Base-by-base conservation (phyloP, 1,140 invertebrate genomes). In the Onthophagus taurus region DNA sequence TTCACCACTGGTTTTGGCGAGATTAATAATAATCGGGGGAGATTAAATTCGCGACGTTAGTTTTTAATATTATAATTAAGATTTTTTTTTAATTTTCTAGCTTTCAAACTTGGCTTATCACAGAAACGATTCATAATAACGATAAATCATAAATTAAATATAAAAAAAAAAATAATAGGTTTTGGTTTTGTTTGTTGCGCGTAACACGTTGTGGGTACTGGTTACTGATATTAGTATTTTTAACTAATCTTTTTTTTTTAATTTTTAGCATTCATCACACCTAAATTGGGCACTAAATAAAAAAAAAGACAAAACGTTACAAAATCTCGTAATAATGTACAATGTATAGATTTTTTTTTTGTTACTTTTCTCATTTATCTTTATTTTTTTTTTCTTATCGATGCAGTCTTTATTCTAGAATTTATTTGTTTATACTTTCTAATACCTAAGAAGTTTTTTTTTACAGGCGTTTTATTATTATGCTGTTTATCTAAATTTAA, bases 331-430 rank as follows among this genome's bases (percentile, higher is more conserved):
- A 51, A 59, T 50, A 55, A 55, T 58, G 54, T 58, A 58, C 54
- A 57, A 50, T 61, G n/a, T n/a, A n/a, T n/a, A n/a, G n/a, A n/a
- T n/a, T n/a, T n/a, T n/a, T n/a, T n/a, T n/a, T n/a, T n/a, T n/a
- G n/a, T n/a, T n/a, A n/a, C n/a, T n/a, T n/a, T n/a, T n/a, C n/a
- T n/a, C n/a, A n/a, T n/a, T n/a, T n/a, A n/a, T n/a, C n/a, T n/a
- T n/a, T n/a, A n/a, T n/a, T n/a, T n/a, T n/a, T n/a, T n/a, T n/a
- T 55, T 50, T 52, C 49, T 59, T 55, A 55, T 49, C 49, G 51
- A 61, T 58, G 60, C 60, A 63, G 61, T 60, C 54, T 58, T 61
- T 38, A 36, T 51, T 57, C 55, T 60, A 56, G 52, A 52, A 44
- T 46, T 50, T 37, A n/a, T n/a, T n/a, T n/a, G n/a, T n/a, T n/a